These are phyloP conservation scores for Holacanthus passer DNA, from an alignment of 2,113 vertebrate genomes.

Conservation along the genomic window DNA sequence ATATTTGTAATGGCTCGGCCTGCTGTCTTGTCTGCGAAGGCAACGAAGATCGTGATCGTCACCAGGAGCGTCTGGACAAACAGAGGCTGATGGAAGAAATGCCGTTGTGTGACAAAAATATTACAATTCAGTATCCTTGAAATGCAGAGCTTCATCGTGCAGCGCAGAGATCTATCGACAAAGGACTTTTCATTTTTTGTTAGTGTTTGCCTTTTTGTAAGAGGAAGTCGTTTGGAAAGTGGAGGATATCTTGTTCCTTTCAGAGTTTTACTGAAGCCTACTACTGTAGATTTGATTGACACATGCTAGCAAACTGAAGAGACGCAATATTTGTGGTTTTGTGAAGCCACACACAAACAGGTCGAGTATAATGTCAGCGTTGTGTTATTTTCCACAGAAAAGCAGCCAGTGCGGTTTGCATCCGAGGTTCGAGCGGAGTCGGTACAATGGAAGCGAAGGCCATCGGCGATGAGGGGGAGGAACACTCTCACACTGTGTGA, in stretches of 20 bases:
- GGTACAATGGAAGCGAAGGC: constrained; percentile 7
- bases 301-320: not conserved
- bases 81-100: not conserved
- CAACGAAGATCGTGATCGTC: too few species aligned
- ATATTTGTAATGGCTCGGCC: not conserved
- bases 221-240: not conserved
- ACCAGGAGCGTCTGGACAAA: not conserved
- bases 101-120: not conserved
- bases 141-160: not conserved
- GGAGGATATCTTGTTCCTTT: not conserved
- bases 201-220: not conserved
- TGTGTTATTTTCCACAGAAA: constrained; percentile 1
- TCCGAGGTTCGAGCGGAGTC: not conserved
- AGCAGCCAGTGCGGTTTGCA: not conserved
- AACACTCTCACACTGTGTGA: not conserved
- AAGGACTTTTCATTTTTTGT: not conserved
- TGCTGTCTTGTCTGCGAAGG: not conserved
- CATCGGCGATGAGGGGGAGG: not conserved
- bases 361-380: not conserved
- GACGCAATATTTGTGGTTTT: not conserved
- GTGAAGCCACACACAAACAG: not conserved
- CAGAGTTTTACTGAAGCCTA: not conserved
- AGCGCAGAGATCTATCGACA: not conserved
- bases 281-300: not conserved
- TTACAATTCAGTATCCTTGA: not conserved